These are phyloP conservation scores for Dipodomys merriami DNA, from an alignment of 2,113 vertebrate genomes.

Conservation along the genomic window DNA sequence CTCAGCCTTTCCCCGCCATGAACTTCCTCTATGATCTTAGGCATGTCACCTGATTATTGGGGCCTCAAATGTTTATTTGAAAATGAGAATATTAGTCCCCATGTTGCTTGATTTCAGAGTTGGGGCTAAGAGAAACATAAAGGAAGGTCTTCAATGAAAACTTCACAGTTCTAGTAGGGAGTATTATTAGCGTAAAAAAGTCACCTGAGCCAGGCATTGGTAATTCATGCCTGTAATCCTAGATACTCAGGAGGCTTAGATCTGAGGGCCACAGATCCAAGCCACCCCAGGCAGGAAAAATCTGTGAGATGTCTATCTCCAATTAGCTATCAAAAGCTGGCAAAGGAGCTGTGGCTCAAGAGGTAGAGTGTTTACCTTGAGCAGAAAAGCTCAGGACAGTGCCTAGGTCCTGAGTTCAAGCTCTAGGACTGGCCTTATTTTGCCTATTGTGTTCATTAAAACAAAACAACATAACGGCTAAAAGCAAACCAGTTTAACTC, in stretches of 20 bases:
- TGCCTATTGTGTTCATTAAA: not conserved
- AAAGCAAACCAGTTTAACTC: slow-evolving; percentile 14
- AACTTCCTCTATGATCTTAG: not conserved
- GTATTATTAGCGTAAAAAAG: not conserved
- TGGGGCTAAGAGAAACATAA: not conserved
- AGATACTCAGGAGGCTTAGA: too few species aligned
- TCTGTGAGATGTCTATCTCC: too few species aligned
- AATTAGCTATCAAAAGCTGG: too few species aligned
- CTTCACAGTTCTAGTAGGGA: not conserved
- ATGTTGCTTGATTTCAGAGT: not conserved
- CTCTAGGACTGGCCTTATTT: not conserved
- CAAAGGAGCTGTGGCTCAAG: too few species aligned
- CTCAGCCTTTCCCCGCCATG: not conserved
- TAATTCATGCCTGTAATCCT: not conserved
- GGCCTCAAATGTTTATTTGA: not conserved
- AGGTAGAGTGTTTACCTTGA: too few species aligned
- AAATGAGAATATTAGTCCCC: not conserved
- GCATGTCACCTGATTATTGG: not conserved
- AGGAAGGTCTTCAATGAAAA: not conserved
- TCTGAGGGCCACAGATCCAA: too few species aligned
- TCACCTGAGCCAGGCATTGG: not conserved
- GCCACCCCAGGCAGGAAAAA: too few species aligned
- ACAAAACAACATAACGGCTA: not conserved
- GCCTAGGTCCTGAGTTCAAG: too few species aligned
- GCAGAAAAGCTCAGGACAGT: too few species aligned